Conservation (phyloP, 2,113 vertebrate species). For the Hassar affinis region DNA sequence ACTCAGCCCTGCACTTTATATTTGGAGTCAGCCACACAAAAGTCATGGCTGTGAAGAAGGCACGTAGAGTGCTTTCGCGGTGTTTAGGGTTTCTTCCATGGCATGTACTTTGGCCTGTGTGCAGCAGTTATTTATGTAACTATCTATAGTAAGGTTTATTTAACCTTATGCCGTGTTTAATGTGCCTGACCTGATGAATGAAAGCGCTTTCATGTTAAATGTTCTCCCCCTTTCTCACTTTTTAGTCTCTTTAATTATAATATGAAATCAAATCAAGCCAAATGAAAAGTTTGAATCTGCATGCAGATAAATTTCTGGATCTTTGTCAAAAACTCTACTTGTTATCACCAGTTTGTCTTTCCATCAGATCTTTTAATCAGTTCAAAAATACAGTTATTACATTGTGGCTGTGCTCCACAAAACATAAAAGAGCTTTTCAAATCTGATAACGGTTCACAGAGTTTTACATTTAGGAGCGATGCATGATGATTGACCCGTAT, state of each 20-base stretch:
- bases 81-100: background rate
- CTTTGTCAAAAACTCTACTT: background rate
- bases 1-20: background rate
- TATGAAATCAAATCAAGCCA: background rate
- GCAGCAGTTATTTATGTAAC: background rate
- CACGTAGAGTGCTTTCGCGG: background rate
- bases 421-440: background rate
- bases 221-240: background rate
- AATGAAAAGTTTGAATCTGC: background rate
- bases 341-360: background rate
- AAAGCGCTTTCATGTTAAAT: background rate
- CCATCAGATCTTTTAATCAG: background rate
- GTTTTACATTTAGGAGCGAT: background rate
- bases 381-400: background rate
- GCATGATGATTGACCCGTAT: constrained; percentile 1
- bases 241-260: background rate
- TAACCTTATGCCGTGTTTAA: background rate
- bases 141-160: background rate
- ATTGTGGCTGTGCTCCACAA: background rate
- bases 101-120: background rate
- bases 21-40: background rate
- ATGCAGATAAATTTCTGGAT: background rate
- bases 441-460: background rate
- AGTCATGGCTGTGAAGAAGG: background rate
- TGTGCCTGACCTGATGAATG: background rate